Base-by-base conservation (phyloP, 2,113 vertebrate genomes). In the Eudyptes chrysolophus region DNA sequence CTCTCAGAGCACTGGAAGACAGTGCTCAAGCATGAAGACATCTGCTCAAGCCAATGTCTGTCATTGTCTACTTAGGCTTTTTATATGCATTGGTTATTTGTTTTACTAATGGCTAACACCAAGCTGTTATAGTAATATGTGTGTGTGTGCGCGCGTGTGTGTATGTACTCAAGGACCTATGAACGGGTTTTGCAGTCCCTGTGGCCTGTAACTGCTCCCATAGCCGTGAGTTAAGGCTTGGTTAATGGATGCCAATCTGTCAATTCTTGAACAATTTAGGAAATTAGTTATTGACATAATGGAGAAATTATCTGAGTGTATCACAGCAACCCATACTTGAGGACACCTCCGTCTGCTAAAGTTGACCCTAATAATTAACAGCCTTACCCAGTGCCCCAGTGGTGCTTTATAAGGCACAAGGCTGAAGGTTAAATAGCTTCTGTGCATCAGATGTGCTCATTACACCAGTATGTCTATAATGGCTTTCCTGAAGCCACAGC, bases 231-330 rank as follows among this genome's bases (percentile, higher is more conserved):
- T 89, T 87, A 92, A 80, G 66, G 40, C 70, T 65, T 82, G 24
- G 32, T 58, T 96, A 95, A 96, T 60, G 66, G 87, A 82, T 10
- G 22, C 51, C 84, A 94, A 78, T 92, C 88, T 75, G 62, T 82
- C 72, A 71, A 66, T 84, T 95, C 92, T 84, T 82, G 69, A 95
- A 68, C 83, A 92, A 90, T 84, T 95, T 69, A 94, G 81, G 70
- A 95, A 91, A 97, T 89, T 83, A 69, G 93, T 90, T 94, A 96
- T 65, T 93, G 93, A 95, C 74, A 92, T 94, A 93, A 96, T 83
- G 84, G 68, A 94, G 87, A 94, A 88, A 94, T 94, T 78, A 93
- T 83, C 46, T 34, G 54, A 96, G 58, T 40, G 66, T 78, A 91
- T 84, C 77, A 72, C 81, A 82, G 65, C 61, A 62, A n/a, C 44